Evolutionary conservation across 2,113 vertebrate species (phyloP), one percentile per base, ranked within the genome.

Genomic region (Xiphophorus couchianus): DNA sequence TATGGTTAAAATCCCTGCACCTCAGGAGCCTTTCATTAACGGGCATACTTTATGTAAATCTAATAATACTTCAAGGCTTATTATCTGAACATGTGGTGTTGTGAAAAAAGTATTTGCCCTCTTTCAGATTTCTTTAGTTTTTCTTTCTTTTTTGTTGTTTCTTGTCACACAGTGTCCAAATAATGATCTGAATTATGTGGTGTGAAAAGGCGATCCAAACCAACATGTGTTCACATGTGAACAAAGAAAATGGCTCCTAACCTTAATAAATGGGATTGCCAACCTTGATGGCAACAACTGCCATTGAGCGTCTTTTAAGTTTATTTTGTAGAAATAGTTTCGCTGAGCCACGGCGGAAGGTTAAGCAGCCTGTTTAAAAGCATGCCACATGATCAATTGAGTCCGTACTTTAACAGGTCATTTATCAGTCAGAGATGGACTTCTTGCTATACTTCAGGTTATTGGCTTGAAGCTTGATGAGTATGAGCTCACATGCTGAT

Each of bases 1-100:
- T 69, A 80, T 69, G 80, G 75, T 83, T 84, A 67, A 69, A 54
- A 76, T 71, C 68, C 54, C 73, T 42, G 39, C 39, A 42, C 12
- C 39, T 42, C 39, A 4, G 51, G 77, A 11, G 54, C 58, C 48
- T 58, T n/a, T 66, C 19, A 64, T 77, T 71, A 61, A 82, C 39
- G 65, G 51, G 19, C 39, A 39, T 48, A 42, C 44, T 85, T 85
- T 31, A 72, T 51, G 64, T 19, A 42, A 35, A 4, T 27, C 58
- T 74, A 65, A 44, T 73, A 65, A 72, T 44, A 60, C 68, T n/a
- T 63, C 72, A 72, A 73, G 25, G 17, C 73, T 63, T 66, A 62
- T 67, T 61, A 4, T 19, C 25, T 62, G 70, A 25, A 14, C 1
- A 58, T 58, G 2, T 9, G 5, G 51, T 25, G 9, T 8, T n/a